A percentile compares a stretch with the other conserved stretches of the same genome.
Conservation (phyloP, 2,797 vertebrate species). For the Acanthiza pusilla region DNA sequence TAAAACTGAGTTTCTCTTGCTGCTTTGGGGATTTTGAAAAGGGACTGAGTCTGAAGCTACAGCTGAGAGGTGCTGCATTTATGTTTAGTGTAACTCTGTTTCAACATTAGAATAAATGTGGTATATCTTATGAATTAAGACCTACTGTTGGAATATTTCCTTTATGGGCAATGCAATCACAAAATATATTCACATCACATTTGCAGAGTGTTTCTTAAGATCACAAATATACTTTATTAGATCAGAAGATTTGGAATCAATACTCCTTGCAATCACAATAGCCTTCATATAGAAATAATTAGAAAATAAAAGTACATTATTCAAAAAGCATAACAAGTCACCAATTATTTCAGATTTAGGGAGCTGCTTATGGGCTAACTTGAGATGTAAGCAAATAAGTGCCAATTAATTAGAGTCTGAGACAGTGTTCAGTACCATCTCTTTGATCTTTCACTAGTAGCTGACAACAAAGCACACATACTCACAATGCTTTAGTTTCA, state of each 20-base stretch:
- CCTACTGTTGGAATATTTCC: neutral
- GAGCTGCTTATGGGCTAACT: constrained; percentile 9
- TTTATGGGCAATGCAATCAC: neutral
- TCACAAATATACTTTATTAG: neutral
- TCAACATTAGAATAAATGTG: neutral
- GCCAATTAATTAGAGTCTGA: constrained; percentile 65
- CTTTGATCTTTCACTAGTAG: constrained; percentile 71
- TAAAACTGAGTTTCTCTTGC: neutral
- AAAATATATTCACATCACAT: neutral
- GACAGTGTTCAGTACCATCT: constrained; percentile 50
- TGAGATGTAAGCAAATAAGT: constrained; percentile 43
- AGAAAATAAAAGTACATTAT: neutral
- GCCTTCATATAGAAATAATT: neutral
- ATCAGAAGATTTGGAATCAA: neutral
- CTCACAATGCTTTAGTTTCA: constrained; percentile 67
- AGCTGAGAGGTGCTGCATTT: neutral
- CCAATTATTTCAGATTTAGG: constrained; percentile 32
- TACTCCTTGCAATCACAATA: neutral
- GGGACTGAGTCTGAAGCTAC: neutral
- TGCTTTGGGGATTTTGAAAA: neutral
- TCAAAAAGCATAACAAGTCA: neutral
- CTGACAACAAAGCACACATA: constrained; percentile 72
- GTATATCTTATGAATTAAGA: neutral
- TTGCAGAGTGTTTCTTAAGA: neutral
- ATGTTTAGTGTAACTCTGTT: neutral